Percentiles rank a stretch among this genome's conserved stretches.
These are phyloP conservation scores for Hypselothyrea guttata DNA, from an alignment of 2,888 invertebrate species.

Conservation along the genomic window DNA sequence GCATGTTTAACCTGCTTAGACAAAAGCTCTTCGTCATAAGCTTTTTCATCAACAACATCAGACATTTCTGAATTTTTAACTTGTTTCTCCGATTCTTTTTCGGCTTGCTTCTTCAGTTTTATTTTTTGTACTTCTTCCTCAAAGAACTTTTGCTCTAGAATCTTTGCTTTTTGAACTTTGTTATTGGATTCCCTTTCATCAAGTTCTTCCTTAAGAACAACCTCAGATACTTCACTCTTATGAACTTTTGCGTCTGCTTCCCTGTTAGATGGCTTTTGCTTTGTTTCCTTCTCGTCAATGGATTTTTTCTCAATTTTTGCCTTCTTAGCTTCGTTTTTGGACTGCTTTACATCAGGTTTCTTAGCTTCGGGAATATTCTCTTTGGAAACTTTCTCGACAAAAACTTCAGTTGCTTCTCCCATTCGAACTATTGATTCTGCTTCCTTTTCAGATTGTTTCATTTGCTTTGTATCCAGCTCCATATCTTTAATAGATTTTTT, in stretches of 20 bases:
- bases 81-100: too few species aligned
- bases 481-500: not conserved
- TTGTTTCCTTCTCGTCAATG: not conserved
- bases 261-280: conserved; percentile 17
- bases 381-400: conserved; percentile 2
- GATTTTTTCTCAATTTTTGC: conserved; percentile 5
- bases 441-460: conserved; percentile 1
- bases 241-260: conserved; percentile 4
- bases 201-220: not conserved
- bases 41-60: conserved; percentile 13
- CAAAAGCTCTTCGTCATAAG: conserved; percentile 11
- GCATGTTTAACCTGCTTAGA: not conserved
- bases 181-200: too few species aligned
- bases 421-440: not conserved
- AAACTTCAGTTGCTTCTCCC: not conserved
- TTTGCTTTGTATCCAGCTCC: not conserved
- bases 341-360: conserved; percentile 1
- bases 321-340: conserved; percentile 4
- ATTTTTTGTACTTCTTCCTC: too few species aligned
- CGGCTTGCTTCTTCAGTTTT: too few species aligned
- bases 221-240: conserved; percentile 16
- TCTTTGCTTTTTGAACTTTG: too few species aligned
- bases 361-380: not conserved
- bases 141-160: too few species aligned
- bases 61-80: too few species aligned